phyloP scores from a whole-genome alignment of 2,888 invertebrate species.

The Apamea monoglypha region DNA sequence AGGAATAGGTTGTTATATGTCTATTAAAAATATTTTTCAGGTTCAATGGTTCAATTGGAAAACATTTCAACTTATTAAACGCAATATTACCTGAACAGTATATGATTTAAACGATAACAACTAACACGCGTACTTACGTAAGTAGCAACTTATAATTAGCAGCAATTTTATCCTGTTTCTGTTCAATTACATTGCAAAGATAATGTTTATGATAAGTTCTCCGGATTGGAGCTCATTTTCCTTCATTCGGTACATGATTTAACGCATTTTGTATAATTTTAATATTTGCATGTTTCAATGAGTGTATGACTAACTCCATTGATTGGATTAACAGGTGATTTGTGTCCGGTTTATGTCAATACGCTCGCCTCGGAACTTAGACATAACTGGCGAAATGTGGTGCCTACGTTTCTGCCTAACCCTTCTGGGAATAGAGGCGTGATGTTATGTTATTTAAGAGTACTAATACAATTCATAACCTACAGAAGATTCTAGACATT shows the following conservation, averaged over 20 bases:
- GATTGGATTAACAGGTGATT: too few relatives aligned
- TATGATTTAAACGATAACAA: conserved; percentile 27
- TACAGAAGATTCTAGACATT: background rate
- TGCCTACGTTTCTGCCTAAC: background rate
- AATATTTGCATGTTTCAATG: background rate
- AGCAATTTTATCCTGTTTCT: conserved; percentile 30
- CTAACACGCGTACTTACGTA: conserved; percentile 4
- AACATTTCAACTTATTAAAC: conserved; percentile 8
- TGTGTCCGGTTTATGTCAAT: background rate
- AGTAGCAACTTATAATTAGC: background rate
- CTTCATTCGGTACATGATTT: background rate
- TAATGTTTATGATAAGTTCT: conserved; percentile 23
- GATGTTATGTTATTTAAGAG: background rate
- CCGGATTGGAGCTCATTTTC: conserved; percentile 21
- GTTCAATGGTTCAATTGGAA: conserved; percentile 34
- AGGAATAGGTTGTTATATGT: too few relatives aligned
- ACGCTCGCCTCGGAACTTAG: background rate
- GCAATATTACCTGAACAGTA: conserved; percentile 26
- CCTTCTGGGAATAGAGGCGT: background rate
- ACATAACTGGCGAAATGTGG: background rate
- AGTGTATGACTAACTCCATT: background rate
- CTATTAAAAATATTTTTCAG: conserved; percentile 8
- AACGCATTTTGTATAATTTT: background rate
- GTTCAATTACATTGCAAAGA: conserved; percentile 30
- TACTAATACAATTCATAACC: background rate